Evolutionary conservation across 1,140 invertebrate genomes (phyloP).

Genomic region (Cepaea nemoralis): DNA sequence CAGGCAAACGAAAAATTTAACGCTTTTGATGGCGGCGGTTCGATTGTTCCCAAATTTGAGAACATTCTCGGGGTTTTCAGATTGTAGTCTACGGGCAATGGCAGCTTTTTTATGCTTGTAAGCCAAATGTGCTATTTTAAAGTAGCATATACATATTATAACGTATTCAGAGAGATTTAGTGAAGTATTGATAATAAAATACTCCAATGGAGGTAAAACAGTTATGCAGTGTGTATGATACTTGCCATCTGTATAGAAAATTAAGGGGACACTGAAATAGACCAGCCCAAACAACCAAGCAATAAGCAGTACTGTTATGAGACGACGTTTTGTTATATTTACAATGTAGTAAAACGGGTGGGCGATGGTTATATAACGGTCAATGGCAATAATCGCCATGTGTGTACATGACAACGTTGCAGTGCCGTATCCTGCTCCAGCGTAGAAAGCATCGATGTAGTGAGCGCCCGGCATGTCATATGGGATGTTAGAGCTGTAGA

Average conservation of each 20-base stretch:
- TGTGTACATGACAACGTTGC: neutral
- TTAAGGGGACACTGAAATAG: neutral
- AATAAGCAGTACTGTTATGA: neutral
- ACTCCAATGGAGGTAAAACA: neutral
- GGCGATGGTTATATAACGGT: neutral
- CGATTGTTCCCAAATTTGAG: neutral
- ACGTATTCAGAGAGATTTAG: neutral
- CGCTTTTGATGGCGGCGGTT: neutral
- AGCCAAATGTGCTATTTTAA: neutral
- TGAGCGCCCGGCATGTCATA: too few relatives aligned
- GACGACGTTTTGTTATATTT: neutral
- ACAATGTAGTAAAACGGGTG: neutral
- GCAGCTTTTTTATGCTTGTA: neutral
- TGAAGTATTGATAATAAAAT: neutral
- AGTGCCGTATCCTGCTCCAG: neutral
- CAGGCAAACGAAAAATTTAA: constrained; percentile 12
- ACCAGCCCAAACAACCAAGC: neutral
- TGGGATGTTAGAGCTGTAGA: too few relatives aligned
- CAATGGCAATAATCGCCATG: neutral
- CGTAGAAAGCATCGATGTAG: neutral
- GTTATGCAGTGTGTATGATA: neutral
- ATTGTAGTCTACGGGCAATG: neutral
- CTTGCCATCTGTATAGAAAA: neutral
- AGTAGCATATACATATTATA: neutral
- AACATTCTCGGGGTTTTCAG: neutral